Evolutionary conservation across 2,888 invertebrate genomes (phyloP).

Genomic region (Gerris lacustris): DNA sequence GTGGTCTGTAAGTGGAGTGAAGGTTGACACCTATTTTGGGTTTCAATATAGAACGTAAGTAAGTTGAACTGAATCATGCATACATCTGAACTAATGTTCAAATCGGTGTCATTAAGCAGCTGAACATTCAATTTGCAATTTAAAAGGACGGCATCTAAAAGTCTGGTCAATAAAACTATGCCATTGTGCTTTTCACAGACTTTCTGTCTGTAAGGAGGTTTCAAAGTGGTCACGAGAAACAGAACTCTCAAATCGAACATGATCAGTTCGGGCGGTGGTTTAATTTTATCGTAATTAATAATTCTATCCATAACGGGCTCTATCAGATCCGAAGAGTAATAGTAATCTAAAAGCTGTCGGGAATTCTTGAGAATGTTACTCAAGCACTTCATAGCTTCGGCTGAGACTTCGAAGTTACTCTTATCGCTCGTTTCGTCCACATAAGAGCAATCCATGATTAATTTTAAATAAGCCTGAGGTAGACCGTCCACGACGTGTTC

Average conservation of each 20-base stretch:
- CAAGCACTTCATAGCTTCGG: slow-evolving; percentile 76
- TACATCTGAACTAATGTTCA: not conserved
- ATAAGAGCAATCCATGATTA: not conserved
- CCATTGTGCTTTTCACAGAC: not conserved
- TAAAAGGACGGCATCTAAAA: not conserved
- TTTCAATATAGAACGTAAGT: not conserved
- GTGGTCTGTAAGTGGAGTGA: not conserved
- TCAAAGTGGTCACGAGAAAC: slow-evolving; percentile 77
- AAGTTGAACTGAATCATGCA: not conserved
- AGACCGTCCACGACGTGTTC: not conserved
- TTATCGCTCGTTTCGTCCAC: slow-evolving; percentile 1
- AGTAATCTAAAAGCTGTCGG: slow-evolving; percentile 25
- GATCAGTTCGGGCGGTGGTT: slow-evolving; percentile 57
- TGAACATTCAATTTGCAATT: not conserved
- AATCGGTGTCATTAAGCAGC: not conserved
- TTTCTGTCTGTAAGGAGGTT: slow-evolving; percentile 45
- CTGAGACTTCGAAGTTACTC: not conserved
- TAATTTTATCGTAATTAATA: slow-evolving; percentile 51
- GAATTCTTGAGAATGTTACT: slow-evolving; percentile 81
- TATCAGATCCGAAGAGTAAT: slow-evolving; percentile 46
- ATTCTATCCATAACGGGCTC: slow-evolving; percentile 62
- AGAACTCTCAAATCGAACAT: slow-evolving; percentile 77
- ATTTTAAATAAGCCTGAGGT: not conserved
- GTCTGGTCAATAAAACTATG: not conserved
- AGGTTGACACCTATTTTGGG: not conserved